These are phyloP conservation scores for Harlomillsia oculata DNA, from an alignment of 1,140 invertebrate genomes.

Conservation along the genomic window DNA sequence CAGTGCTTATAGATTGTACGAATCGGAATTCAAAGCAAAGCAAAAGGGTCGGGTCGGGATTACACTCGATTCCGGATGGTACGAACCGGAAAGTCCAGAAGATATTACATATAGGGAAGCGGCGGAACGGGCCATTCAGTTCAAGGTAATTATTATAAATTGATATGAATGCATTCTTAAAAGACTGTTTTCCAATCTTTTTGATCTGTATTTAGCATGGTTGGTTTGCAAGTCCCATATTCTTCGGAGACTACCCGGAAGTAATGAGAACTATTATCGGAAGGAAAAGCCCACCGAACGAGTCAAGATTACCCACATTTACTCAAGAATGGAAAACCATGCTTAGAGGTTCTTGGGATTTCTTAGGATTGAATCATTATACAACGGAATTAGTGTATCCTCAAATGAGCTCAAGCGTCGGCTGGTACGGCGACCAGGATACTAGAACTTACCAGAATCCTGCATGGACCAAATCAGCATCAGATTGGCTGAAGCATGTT, in stretches of 20 bases:
- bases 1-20: slow-evolving; percentile 15
- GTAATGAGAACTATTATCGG: slow-evolving; percentile 49
- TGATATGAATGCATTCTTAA: slow-evolving; percentile 8
- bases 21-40: slow-evolving; percentile 2
- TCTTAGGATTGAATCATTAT: slow-evolving; percentile 30
- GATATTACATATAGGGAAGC: slow-evolving; percentile 7
- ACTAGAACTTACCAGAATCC: slow-evolving; percentile 2
- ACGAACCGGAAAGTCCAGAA: slow-evolving; percentile 3
- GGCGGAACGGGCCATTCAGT: slow-evolving; percentile 17
- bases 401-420: not conserved
- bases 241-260: slow-evolving; percentile 52
- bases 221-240: slow-evolving; percentile 54
- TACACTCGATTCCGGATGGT: slow-evolving; percentile 24
- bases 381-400: slow-evolving; percentile 15
- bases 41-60: slow-evolving; percentile 22
- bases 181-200: too few species aligned
- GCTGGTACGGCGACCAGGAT: slow-evolving; percentile 14
- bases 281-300: slow-evolving; percentile 46
- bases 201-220: slow-evolving; percentile 44
- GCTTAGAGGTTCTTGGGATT: slow-evolving; percentile 42
- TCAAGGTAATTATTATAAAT: slow-evolving; percentile 10
- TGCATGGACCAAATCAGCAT: not conserved
- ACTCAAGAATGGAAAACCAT: slow-evolving; percentile 20
- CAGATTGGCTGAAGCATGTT: not conserved
- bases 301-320: slow-evolving; percentile 47